A percentile compares a stretch with the other conserved stretches of the same genome.
Conservation (phyloP, 2,888 invertebrate species). For the Lasioglossum leucozonium region DNA sequence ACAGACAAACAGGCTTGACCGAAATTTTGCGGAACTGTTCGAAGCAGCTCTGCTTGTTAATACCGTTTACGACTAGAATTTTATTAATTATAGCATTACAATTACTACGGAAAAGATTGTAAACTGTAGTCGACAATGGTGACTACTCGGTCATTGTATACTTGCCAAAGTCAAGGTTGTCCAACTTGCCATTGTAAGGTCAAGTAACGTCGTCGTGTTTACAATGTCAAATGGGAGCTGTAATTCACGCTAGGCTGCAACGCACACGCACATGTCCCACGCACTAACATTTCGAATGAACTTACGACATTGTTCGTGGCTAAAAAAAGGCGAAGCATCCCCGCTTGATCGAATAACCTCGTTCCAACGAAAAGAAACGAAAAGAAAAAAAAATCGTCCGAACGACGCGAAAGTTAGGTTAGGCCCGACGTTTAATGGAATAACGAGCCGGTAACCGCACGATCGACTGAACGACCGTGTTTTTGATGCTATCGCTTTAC, state of each 20-base stretch:
- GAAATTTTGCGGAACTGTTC: background rate
- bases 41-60: background rate
- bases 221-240: conserved; percentile 57
- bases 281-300: conserved; percentile 39
- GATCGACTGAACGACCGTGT: conserved; percentile 1
- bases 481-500: background rate
- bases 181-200: conserved; percentile 71
- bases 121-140: conserved; percentile 31
- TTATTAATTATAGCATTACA: conserved; percentile 13
- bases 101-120: background rate
- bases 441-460: conserved; percentile 43
- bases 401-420: conserved; percentile 47
- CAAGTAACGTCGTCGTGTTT: conserved; percentile 59
- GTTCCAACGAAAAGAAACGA: conserved; percentile 5
- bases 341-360: conserved; percentile 44
- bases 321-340: conserved; percentile 44
- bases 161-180: conserved; percentile 79
- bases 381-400: background rate
- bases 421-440: conserved; percentile 17
- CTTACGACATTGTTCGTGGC: conserved; percentile 43
- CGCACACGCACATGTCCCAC: conserved; percentile 42
- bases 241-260: conserved; percentile 46
- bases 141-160: conserved; percentile 55
- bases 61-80: background rate
- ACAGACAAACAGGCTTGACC: background rate